Evolutionary conservation across 2,888 invertebrate species (phyloP).

Genomic region (Colostygia pectinataria): DNA sequence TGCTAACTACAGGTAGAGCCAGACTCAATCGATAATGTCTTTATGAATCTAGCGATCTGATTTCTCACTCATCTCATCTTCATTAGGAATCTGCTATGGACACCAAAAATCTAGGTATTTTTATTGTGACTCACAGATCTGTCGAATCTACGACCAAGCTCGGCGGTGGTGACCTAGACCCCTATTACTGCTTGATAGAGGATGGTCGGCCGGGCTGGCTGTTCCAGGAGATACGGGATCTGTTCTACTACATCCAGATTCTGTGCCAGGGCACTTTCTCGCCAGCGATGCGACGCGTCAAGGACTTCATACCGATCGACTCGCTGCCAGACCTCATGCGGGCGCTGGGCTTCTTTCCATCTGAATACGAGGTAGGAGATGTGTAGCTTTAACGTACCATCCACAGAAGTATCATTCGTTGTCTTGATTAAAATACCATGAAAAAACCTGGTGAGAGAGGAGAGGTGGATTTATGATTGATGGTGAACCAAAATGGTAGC

Average conservation of each 20-base stretch:
- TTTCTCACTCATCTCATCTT: too few species aligned
- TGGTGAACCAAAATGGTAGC: too few species aligned
- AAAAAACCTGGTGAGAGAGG: too few species aligned
- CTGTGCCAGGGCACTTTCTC: slow-evolving; percentile 87
- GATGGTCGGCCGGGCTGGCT: slow-evolving; percentile 88
- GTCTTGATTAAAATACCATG: too few species aligned
- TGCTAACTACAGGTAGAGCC: slow-evolving; percentile 58
- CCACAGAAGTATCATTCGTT: too few species aligned
- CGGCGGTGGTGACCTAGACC: slow-evolving; percentile 84
- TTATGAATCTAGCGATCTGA: too few species aligned
- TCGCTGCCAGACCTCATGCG: slow-evolving; percentile 89
- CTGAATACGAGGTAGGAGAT: slow-evolving; percentile 87
- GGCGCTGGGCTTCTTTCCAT: slow-evolving; percentile 89
- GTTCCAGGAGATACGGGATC: slow-evolving; percentile 87
- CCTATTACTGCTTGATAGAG: slow-evolving; percentile 88
- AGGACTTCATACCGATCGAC: slow-evolving; percentile 83
- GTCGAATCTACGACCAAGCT: slow-evolving; percentile 73
- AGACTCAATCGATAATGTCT: too few species aligned
- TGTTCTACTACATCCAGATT: slow-evolving; percentile 91
- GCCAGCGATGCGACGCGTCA: slow-evolving; percentile 83
- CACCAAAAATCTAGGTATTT: too few species aligned
- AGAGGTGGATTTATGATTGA: too few species aligned
- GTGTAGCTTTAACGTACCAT: too few species aligned
- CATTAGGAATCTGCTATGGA: too few species aligned
- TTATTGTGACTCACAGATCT: slow-evolving; percentile 54